A percentile compares a stretch with the other conserved stretches of the same genome.
Evolutionary conservation across 2,113 vertebrate genomes (phyloP).

Genomic region (Nibea coibor): DNA sequence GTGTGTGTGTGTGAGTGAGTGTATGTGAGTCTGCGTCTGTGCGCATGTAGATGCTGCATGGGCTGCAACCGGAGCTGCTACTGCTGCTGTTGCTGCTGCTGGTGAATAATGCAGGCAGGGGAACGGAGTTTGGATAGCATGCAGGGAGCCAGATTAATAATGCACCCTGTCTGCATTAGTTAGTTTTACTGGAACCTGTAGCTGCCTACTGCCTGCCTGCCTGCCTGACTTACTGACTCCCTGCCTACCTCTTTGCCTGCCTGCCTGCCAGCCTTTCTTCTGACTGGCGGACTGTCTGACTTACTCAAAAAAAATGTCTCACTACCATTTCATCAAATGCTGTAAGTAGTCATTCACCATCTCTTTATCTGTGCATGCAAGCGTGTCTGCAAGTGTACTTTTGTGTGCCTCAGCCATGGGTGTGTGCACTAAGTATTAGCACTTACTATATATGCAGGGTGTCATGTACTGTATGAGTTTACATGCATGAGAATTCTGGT

Average conservation of each 20-base stretch:
- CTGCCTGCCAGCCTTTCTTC: conserved; percentile 30
- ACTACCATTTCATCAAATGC: conserved; percentile 97
- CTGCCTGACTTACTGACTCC: conserved; percentile 66
- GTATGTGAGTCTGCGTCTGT: conserved; percentile 13
- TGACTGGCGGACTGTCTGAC: conserved; percentile 47
- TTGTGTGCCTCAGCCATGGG: background rate
- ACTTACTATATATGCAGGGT: conserved; percentile 22
- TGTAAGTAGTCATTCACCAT: conserved; percentile 88
- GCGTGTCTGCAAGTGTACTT: conserved; percentile 19
- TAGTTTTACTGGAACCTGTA: conserved; percentile 85
- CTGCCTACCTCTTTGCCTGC: conserved; percentile 22
- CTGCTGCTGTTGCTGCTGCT: conserved; percentile 57
- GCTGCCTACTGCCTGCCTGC: conserved; percentile 56
- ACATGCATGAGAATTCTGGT: conserved; percentile 31
- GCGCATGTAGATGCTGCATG: conserved; percentile 61
- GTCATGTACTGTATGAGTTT: conserved; percentile 30
- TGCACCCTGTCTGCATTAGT: conserved; percentile 85
- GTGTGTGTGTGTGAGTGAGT: conserved; percentile 11
- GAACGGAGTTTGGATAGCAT: conserved; percentile 84
- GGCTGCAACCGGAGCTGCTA: conserved; percentile 67
- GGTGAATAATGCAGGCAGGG: conserved; percentile 85
- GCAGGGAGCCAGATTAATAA: conserved; percentile 84
- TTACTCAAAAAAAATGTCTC: conserved; percentile 90
- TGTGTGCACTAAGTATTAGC: conserved; percentile 29
- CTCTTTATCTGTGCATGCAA: conserved; percentile 37